Evolutionary conservation across 2,888 invertebrate genomes (phyloP).

Genomic region (Apodemia mormo): DNA sequence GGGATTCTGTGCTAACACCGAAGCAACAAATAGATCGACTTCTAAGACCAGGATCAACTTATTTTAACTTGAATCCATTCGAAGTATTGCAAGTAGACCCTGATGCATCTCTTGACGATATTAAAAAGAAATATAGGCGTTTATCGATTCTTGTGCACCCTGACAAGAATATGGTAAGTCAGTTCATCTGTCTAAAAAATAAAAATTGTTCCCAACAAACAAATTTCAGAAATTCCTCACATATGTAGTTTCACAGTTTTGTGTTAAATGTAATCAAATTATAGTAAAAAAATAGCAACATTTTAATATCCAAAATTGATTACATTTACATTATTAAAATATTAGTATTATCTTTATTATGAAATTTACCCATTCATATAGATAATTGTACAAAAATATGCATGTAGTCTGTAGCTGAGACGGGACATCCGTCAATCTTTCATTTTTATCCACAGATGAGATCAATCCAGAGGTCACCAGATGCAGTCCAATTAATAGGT

Average conservation of each 20-base stretch:
- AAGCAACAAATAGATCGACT: constrained; percentile 98
- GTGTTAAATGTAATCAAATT: no score
- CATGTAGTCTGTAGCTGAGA: constrained; percentile 57
- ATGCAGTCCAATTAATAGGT: constrained; percentile 58
- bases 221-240: background rate
- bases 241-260: background rate
- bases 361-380: background rate
- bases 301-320: no score
- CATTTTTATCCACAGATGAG: constrained; percentile 78
- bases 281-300: background rate
- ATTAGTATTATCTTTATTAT: background rate
- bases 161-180: constrained; percentile 92
- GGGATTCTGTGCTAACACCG: constrained; percentile 97
- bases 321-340: background rate
- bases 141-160: constrained; percentile 99
- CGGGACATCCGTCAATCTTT: constrained; percentile 79
- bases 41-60: constrained; percentile 97
- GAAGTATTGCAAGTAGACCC: constrained; percentile 96
- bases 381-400: background rate
- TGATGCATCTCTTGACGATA: constrained; percentile 92
- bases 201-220: background rate
- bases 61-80: constrained; percentile 98
- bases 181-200: background rate
- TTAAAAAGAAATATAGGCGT: constrained; percentile 97
- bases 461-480: constrained; percentile 55